Conservation (phyloP, 2,113 vertebrate species). For the Pangasianodon hypophthalmus region DNA sequence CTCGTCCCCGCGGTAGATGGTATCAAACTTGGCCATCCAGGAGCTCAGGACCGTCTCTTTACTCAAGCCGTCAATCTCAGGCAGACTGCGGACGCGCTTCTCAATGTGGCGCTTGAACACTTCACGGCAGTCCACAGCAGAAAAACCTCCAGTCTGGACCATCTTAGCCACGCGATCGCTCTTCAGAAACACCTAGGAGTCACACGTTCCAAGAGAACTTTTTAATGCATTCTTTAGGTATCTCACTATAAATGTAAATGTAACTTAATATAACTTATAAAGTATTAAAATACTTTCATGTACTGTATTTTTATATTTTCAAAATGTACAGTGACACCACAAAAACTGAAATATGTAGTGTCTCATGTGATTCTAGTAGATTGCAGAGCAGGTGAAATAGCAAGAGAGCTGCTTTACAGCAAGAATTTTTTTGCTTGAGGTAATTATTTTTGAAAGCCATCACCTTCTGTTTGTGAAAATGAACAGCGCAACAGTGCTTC, state of each 20-base stretch:
- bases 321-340: not conserved
- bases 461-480: not conserved
- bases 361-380: not conserved
- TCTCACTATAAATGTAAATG: not conserved
- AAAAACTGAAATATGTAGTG: not conserved
- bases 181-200: slow-evolving; percentile 90
- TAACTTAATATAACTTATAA: not conserved
- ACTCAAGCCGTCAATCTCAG: slow-evolving; percentile 96
- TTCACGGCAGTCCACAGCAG: slow-evolving; percentile 90
- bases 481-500: not conserved
- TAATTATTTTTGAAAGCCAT: not conserved
- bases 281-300: not conserved
- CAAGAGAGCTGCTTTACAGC: not conserved
- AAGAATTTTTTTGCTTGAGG: not conserved
- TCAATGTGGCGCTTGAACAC: slow-evolving; percentile 99
- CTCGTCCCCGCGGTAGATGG: slow-evolving; percentile 96
- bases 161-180: slow-evolving; percentile 96
- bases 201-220: slow-evolving; percentile 6
- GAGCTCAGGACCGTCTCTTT: slow-evolving; percentile 99
- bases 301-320: not conserved
- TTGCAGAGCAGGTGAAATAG: not conserved
- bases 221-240: not conserved
- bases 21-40: slow-evolving; percentile 99
- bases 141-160: slow-evolving; percentile 98
- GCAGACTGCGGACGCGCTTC: slow-evolving; percentile 95